Percentiles rank a stretch among this genome's conserved stretches.
phyloP scores from a whole-genome alignment of 2,113 vertebrate genomes.

The Empidonax alnorum region DNA sequence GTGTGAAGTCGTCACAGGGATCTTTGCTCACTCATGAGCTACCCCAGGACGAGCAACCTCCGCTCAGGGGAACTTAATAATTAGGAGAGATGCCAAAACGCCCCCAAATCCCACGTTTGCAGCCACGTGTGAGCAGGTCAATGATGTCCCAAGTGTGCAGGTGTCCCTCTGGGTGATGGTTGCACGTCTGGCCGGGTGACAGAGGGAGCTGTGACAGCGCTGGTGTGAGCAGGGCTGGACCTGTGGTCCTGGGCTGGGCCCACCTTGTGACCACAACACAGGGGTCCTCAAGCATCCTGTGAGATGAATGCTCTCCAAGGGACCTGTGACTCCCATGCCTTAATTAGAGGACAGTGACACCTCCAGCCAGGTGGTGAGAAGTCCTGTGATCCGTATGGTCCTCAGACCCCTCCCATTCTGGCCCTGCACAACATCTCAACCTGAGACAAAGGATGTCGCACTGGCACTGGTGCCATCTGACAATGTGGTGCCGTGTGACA shows the following conservation, averaged over 20 bases:
- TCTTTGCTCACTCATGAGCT: not conserved
- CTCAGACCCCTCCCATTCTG: not conserved
- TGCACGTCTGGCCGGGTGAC: not conserved
- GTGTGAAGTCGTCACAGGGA: not conserved
- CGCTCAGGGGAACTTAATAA: not conserved
- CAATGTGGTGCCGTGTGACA: no score
- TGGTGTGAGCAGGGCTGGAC: not conserved
- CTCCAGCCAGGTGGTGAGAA: not conserved
- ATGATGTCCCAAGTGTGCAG: not conserved
- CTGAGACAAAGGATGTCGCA: not conserved
- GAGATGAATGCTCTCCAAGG: rapidly evolving
- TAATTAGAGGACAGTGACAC: not conserved
- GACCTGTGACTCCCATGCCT: not conserved
- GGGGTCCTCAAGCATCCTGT: not conserved
- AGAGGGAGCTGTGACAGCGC: not conserved
- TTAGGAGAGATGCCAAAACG: rapidly evolving
- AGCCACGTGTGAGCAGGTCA: rapidly evolving
- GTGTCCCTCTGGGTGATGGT: not conserved
- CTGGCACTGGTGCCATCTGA: rapidly evolving
- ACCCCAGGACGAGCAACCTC: not conserved
- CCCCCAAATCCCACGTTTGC: not conserved
- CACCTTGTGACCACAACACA: rapidly evolving
- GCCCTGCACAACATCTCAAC: rapidly evolving
- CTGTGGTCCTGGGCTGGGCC: not conserved
- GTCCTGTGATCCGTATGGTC: rapidly evolving